Evolutionary conservation across 2,113 vertebrate species (phyloP), one percentile per base, ranked within the genome.

Genomic region (Cichladusa arquata): DNA sequence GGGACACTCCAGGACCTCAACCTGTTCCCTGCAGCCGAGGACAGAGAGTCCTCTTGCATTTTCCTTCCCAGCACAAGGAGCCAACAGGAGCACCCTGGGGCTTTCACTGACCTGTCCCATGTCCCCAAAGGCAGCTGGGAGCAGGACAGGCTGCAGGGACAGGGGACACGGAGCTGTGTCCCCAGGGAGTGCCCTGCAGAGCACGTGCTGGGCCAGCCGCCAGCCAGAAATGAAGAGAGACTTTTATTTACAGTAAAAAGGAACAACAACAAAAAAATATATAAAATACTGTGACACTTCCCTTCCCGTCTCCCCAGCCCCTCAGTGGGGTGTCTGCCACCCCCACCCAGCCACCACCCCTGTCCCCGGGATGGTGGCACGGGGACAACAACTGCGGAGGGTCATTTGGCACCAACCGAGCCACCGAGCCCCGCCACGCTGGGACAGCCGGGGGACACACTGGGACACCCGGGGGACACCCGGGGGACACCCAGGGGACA

Each of bases 221-320:
- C 2, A 12, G 14, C 26, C 86, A 47, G 96, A 97, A 93, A 94
- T 33, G 95, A 93, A 96, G 95, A 58, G 26, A 92, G 71, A 86
- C 58, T 62, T 98, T 98, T 98, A 98, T 98, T 98, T 98, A 98
- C 97, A 98, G 88, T 93, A 91, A 97, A 77, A 88, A 94, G 76
- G 58, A 61, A 67, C 51, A 13, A 82, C 36, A 67, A 45, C 44
- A 45, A 45, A 8, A 44, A 45, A 20, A 33, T 8, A 71, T 12
- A 69, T 19, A 86, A 92, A 81, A 74, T 36, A 76, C 50, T 0
- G 0, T 16, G 62, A 53, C n/a, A 2, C 72, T 58, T 73, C 74
- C 67, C 31, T 81, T 47, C 77, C 53, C 8, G 0, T 50, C 38
- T 47, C 57, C 81, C 80, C 89, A 72, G 72, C 48, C 61, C 33